Conservation (phyloP, 2,113 vertebrate species). For the Rhinopomastus cyanomelas region DNA sequence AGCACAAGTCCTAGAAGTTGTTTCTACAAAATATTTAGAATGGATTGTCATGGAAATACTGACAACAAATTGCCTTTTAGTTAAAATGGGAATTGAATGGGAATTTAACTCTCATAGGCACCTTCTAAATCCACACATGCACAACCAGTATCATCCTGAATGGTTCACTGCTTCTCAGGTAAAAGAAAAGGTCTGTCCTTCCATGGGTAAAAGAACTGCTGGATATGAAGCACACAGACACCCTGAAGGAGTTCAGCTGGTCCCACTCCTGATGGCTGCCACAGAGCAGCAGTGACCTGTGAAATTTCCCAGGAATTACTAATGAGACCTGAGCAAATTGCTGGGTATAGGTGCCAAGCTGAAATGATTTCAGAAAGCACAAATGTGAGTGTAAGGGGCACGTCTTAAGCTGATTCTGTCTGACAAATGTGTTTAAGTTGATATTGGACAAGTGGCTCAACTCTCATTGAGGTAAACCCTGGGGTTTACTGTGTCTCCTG, state of each 20-base stretch:
- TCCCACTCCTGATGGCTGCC: neutral
- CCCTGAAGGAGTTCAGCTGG: neutral
- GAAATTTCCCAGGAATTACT: neutral
- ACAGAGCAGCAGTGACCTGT: neutral
- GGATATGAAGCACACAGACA: neutral
- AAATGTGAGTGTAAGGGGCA: neutral
- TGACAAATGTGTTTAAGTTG: neutral
- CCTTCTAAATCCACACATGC: neutral
- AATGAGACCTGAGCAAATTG: neutral
- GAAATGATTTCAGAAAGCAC: neutral
- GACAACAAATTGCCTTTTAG: neutral
- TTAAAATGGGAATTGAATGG: neutral
- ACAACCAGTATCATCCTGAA: neutral
- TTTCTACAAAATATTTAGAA: neutral
- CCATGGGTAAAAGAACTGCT: rapidly evolving
- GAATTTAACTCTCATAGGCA: neutral
- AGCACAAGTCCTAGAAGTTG: neutral
- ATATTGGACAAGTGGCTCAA: neutral
- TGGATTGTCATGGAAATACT: neutral
- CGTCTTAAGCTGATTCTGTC: neutral
- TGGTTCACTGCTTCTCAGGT: neutral
- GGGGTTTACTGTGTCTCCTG: neutral
- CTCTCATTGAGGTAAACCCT: neutral
- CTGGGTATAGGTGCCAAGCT: neutral
- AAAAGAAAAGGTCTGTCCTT: neutral